Percentiles rank a stretch among this genome's conserved stretches.
Evolutionary conservation across 1,140 invertebrate genomes (phyloP).

Genomic region (Dreissena polymorpha): DNA sequence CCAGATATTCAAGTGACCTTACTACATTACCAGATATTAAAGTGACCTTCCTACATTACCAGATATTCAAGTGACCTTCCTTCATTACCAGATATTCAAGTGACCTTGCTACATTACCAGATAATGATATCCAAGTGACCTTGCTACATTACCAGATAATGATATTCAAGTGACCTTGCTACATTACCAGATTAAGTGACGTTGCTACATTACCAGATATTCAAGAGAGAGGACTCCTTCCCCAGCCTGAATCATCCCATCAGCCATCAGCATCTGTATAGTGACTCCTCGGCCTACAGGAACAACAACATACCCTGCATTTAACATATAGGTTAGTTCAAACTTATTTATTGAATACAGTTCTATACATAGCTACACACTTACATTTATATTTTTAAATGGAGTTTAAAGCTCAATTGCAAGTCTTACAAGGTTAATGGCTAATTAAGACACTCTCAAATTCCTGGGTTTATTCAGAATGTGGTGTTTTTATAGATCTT

Average conservation of each 20-base stretch:
- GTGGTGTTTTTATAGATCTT: no score
- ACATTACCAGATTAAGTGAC: constrained; percentile 87
- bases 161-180: constrained; percentile 89
- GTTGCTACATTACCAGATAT: constrained; percentile 85
- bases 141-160: constrained; percentile 83
- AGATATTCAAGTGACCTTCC: constrained; percentile 92
- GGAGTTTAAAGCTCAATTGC: no score
- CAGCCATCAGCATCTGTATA: constrained; percentile 89
- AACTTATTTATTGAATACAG: no score
- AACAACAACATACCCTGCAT: neutral
- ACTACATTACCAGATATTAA: neutral
- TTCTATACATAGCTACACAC: no score
- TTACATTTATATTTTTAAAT: no score
- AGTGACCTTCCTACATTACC: constrained; percentile 81
- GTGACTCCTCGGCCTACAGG: constrained; percentile 85
- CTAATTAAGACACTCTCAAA: no score
- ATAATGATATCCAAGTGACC: no score
- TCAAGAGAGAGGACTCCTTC: constrained; percentile 91
- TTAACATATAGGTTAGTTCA: no score
- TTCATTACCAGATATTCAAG: constrained; percentile 89
- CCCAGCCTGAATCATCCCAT: constrained; percentile 89
- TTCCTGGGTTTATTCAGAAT: no score
- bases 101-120: constrained; percentile 84
- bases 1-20: neutral
- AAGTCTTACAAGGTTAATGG: no score